These are phyloP conservation scores for Pilophorus perplexus DNA, from an alignment of 2,888 invertebrate genomes.

Conservation along the genomic window DNA sequence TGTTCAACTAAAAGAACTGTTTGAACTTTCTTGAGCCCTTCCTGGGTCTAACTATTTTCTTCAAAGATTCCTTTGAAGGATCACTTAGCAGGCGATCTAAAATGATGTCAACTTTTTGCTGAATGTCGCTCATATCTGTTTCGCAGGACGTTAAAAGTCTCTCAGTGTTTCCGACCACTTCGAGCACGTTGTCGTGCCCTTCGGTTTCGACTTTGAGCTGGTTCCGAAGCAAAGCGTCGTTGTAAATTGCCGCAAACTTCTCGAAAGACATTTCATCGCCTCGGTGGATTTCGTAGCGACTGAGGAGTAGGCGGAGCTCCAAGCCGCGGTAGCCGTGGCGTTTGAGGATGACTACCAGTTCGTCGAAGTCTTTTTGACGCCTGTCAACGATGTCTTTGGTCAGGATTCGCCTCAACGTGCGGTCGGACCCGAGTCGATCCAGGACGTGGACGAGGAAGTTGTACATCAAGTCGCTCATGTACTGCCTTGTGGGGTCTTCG, in stretches of 20 bases:
- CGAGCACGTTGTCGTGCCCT: not conserved
- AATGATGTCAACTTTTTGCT: not conserved
- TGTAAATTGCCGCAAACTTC: conserved; percentile 9
- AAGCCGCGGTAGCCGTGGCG: conserved; percentile 6
- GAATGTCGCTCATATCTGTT: not conserved
- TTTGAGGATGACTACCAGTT: not conserved
- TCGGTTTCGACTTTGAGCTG: conserved; percentile 10
- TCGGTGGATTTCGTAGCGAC: not conserved
- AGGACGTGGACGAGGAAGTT: not conserved
- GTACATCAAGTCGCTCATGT: not conserved
- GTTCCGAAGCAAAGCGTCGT: not conserved
- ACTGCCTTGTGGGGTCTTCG: not conserved
- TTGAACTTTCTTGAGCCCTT: no score
- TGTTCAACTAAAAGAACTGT: no score
- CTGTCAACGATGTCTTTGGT: not conserved
- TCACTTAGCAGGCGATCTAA: no score
- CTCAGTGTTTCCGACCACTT: not conserved
- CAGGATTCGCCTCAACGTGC: no score
- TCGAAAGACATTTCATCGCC: not conserved
- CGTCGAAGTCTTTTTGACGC: conserved; percentile 9
- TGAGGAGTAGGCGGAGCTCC: not conserved
- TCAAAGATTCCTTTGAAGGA: no score
- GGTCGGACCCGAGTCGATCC: not conserved
- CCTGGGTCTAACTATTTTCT: no score
- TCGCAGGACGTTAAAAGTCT: conserved; percentile 2